Base-by-base conservation (phyloP, 2,797 vertebrate genomes). In the Aeoliscus strigatus region DNA sequence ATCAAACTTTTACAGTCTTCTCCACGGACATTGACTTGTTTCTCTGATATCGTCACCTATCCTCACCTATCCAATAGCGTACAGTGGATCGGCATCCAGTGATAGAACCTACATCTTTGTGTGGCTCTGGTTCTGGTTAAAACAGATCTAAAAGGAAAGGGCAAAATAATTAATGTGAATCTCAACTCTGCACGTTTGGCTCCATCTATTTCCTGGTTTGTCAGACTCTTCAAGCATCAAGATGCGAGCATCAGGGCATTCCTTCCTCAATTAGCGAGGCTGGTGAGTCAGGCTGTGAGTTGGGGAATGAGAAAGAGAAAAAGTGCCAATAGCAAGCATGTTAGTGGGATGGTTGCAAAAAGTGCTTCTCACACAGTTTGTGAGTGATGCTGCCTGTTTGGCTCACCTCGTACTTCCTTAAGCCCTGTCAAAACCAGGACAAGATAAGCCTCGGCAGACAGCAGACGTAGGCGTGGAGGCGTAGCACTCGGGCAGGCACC, bases 381-480 rank as follows among this genome's bases (percentile, higher is more conserved):
- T 70, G 67, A 77, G 40, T 70, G 75, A 50, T 61, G 49, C 51
- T 51, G 38, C 34, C 36, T 70, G 46, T 61, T 63, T 47, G 39
- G 51, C 50, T 75, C 68, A 66, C 61, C 62, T 62, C 63, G 49
- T 66, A 30, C 53, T 45, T 73, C 21, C 30, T 26, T 70, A 70
- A 76, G 59, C 42, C 42, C 46, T 53, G 64, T 73, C 71, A 78
- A 38, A 72, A 57, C 35, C 51, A 31, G 44, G 47, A 82, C 53
- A 67, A 78, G 69, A 79, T 73, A 72, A 77, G 47, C 42, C 58
- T 59, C 39, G 7, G 9, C 46, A 57, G 48, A 69, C 55, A 65
- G 64, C 51, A 61, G 71, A 71, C 49, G 27, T 46, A 28, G 54
- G 54, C 56, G 55, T n/a, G n/a, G 50, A 57, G 56, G 66, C 18